These are phyloP conservation scores for Polymixis lichenea DNA, from an alignment of 2,888 invertebrate species.

Conservation along the genomic window DNA sequence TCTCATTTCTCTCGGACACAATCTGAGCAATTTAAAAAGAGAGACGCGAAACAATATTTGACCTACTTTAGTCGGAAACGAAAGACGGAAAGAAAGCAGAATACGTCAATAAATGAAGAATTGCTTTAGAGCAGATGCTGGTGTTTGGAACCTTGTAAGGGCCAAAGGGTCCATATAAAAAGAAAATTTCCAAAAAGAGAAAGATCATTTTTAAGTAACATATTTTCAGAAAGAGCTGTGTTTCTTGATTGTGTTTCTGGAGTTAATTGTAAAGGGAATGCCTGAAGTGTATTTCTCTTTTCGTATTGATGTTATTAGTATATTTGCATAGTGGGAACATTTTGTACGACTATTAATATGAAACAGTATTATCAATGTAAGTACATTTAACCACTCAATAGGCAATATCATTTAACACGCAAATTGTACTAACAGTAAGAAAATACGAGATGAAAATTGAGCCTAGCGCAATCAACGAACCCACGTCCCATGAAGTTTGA, in stretches of 20 bases:
- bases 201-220: background rate
- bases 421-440: slow-evolving; percentile 57
- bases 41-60: slow-evolving; percentile 64
- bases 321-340: too few relatives aligned
- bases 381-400: background rate
- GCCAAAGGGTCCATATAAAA: background rate
- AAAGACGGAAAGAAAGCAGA: slow-evolving; percentile 63
- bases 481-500: slow-evolving; percentile 65
- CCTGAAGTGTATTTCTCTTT: background rate
- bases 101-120: slow-evolving; percentile 38
- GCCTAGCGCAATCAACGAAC: slow-evolving; percentile 61
- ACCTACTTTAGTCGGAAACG: slow-evolving; percentile 64
- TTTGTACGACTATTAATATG: background rate
- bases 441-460: slow-evolving; percentile 61
- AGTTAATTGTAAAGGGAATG: background rate
- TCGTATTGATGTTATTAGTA: background rate
- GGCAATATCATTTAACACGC: slow-evolving; percentile 28
- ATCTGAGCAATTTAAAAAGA: slow-evolving; percentile 64
- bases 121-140: slow-evolving; percentile 5
- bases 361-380: background rate
- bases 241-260: background rate
- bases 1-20: slow-evolving; percentile 56
- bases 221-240: background rate
- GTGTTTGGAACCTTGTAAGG: background rate
- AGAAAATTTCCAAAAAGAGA: background rate